Evolutionary conservation across 1,140 invertebrate genomes (phyloP).

Genomic region (Lepidotrigona ventralis): DNA sequence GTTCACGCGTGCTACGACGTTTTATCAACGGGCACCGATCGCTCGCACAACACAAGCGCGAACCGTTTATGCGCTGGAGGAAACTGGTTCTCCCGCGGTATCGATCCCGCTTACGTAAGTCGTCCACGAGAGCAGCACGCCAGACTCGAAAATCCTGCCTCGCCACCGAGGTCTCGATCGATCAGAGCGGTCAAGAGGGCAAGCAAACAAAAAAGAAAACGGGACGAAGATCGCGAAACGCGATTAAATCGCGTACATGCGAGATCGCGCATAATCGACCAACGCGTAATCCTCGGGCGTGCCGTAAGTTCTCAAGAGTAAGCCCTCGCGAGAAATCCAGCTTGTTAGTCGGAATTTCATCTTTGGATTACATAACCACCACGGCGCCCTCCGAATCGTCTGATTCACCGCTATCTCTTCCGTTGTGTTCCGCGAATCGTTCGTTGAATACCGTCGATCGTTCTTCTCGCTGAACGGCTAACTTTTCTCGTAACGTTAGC

Average conservation of each 20-base stretch:
- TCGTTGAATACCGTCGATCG: background rate
- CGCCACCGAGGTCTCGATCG: too few relatives aligned
- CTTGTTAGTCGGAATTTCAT: constrained; percentile 44
- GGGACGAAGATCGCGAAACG: background rate
- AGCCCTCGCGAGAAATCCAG: constrained; percentile 46
- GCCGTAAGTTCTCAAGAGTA: constrained; percentile 11
- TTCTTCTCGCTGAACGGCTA: background rate
- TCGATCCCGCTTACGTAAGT: constrained; percentile 14
- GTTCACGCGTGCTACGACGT: background rate
- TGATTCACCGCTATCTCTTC: constrained; percentile 28
- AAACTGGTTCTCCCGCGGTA: constrained; percentile 3
- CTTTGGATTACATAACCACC: constrained; percentile 42
- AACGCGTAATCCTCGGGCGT: constrained; percentile 44
- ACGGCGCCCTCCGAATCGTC: constrained; percentile 23
- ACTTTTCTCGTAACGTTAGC: background rate
- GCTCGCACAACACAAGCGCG: too few relatives aligned
- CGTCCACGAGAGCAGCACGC: background rate
- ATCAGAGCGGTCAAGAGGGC: background rate
- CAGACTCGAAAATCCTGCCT: background rate
- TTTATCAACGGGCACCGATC: constrained; percentile 34
- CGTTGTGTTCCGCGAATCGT: background rate
- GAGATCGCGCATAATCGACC: constrained; percentile 38
- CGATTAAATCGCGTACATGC: constrained; percentile 47
- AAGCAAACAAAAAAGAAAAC: background rate
- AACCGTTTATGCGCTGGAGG: background rate